Conservation (phyloP, 1,140 invertebrate species). For the Lepidurus apus region DNA sequence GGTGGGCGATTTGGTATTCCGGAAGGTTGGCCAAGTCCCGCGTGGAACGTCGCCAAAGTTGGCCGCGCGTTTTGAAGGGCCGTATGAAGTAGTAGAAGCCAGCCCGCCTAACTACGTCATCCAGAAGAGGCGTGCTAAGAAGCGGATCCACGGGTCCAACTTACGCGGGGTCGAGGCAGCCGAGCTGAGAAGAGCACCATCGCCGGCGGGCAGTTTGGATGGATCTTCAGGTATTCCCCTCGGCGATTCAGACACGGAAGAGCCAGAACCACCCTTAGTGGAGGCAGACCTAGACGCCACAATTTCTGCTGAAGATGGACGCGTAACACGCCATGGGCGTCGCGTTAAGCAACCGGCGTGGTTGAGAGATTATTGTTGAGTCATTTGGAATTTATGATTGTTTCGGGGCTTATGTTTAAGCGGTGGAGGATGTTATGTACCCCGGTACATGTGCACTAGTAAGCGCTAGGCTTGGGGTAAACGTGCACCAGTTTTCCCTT, state of each 20-base stretch:
- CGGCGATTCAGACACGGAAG: background rate
- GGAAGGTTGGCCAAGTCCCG: background rate
- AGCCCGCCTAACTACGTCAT: background rate
- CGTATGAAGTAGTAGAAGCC: background rate
- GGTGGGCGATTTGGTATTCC: background rate
- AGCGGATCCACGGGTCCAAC: background rate
- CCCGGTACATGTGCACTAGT: too few species aligned
- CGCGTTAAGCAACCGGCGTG: background rate
- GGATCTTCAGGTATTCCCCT: background rate
- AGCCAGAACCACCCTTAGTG: background rate
- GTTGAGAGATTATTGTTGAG: background rate
- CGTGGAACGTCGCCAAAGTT: background rate
- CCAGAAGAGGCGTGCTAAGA: background rate
- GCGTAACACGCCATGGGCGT: background rate
- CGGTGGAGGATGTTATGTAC: too few species aligned
- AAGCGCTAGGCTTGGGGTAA: too few species aligned
- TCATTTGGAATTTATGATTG: background rate
- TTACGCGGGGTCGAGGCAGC: background rate
- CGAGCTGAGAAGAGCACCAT: background rate
- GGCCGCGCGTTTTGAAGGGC: background rate
- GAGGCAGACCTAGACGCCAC: background rate
- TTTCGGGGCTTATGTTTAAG: too few species aligned
- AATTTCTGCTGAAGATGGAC: background rate
- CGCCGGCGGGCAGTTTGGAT: background rate
- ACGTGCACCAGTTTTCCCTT: too few species aligned